Conservation (phyloP, 2,797 vertebrate genomes). For the Falco concolor region DNA sequence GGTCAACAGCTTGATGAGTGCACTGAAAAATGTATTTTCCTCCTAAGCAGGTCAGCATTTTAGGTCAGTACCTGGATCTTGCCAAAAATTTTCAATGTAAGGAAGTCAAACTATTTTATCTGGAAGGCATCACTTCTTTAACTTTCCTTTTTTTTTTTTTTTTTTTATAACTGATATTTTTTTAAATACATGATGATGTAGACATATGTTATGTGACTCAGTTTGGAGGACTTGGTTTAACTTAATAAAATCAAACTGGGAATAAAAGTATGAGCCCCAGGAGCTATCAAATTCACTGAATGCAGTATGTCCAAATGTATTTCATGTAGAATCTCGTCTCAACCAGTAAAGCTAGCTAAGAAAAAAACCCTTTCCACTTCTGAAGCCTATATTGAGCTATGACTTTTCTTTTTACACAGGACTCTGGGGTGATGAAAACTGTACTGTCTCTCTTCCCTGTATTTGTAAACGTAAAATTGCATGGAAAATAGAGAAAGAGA, state of each 20-base stretch:
- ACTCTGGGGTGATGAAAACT: conserved; percentile 81
- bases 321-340: not conserved
- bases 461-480: conserved; percentile 85
- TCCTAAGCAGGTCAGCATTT: not conserved
- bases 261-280: not conserved
- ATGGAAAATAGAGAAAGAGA: conserved; percentile 83
- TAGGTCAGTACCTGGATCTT: not conserved
- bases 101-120: conserved; percentile 5
- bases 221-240: not conserved
- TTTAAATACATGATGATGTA: not conserved
- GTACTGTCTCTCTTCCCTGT: conserved; percentile 77
- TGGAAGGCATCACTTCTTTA: not conserved
- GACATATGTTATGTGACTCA: not conserved
- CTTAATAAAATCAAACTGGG: not conserved
- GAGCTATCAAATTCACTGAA: not conserved
- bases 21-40: not conserved
- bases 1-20: not conserved
- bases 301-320: not conserved
- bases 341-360: not conserved
- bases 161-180: not conserved
- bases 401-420: conserved; percentile 72
- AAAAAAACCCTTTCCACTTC: not conserved
- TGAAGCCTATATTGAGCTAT: not conserved
- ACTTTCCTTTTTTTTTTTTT: not conserved
- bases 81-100: not conserved